Base-by-base conservation (phyloP, 2,888 invertebrate genomes). In the Subacronicta megacephala region DNA sequence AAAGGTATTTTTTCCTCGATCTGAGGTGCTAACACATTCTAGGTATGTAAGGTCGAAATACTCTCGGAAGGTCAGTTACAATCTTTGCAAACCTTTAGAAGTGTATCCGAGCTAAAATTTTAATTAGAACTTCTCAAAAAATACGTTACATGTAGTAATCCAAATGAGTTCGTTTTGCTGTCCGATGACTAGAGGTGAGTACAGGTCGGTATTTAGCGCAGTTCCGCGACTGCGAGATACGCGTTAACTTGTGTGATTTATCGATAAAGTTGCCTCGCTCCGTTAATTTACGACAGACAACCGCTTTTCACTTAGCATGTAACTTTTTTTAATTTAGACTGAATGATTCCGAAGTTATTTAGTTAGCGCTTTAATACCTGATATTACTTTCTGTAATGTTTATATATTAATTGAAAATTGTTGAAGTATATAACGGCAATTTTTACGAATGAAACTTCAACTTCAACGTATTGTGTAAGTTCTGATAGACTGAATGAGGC, bases 201-300 rank as follows among this genome's bases (percentile, higher is more conserved):
- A 38, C 49, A 7, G 36, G 15, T 33, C 42, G 47, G 12, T 61
- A 50, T 42, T 47, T 43, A 55, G 62, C 56, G 33, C 23, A 42
- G 50, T 61, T 47, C 43, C 57, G 42, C 43, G 29, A 46, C 47
- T 35, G 29, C 42, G 62, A 72, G 58, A 69, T 62, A 74, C 37
- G 46, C 55, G 31, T 54, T 46, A 68, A 74, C 55, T 74, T 74
- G 26, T 29, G 60, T 74, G 74, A 74, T 63, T 74, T 69, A 74
- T 72, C 42, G 69, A 49, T 52, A n/a, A 72, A 74, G 72, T 74
- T 74, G 43, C 50, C 37, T 35, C 43, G 52, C 55, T 50, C 62
- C 63, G 60, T 72, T 74, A 56, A 74, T 74, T 74, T 69, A 62
- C 53, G 35, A 37, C 52, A 64, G 59, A 55, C 63, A 50, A 29